Conservation (phyloP, 2,113 vertebrate species). For the Meleagris gallopavo region DNA sequence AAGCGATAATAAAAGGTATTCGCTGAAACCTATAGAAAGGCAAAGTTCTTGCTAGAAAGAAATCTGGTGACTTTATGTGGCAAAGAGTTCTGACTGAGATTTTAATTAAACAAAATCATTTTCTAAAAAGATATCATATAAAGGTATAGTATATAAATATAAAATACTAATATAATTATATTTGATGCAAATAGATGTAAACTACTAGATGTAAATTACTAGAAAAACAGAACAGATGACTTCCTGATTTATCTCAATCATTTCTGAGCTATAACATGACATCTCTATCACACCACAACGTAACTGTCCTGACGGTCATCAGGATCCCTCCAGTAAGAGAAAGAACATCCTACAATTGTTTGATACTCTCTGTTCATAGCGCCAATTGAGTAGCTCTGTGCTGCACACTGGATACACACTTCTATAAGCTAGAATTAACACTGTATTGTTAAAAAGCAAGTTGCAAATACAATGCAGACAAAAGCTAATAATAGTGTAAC, state of each 20-base stretch:
- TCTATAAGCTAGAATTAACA: neutral
- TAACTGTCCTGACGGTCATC: neutral
- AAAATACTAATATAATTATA: neutral
- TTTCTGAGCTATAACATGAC: neutral
- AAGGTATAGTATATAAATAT: neutral
- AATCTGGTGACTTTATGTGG: neutral
- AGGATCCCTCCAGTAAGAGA: neutral
- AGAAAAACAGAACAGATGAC: neutral
- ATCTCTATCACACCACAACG: neutral
- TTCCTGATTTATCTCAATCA: neutral
- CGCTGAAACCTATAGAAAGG: neutral
- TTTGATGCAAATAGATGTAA: neutral
- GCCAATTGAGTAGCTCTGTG: neutral
- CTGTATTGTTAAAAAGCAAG: neutral
- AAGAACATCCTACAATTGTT: neutral
- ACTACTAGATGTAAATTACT: no score
- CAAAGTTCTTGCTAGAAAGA: neutral
- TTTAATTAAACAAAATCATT: neutral
- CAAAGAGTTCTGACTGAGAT: neutral
- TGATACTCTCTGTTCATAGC: neutral
- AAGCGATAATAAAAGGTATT: neutral
- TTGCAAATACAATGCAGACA: neutral
- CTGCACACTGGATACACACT: neutral
- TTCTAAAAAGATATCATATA: neutral
- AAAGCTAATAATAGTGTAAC: neutral